Evolutionary conservation across 2,113 vertebrate genomes (phyloP).

Genomic region (Hemichromis elongatus): DNA sequence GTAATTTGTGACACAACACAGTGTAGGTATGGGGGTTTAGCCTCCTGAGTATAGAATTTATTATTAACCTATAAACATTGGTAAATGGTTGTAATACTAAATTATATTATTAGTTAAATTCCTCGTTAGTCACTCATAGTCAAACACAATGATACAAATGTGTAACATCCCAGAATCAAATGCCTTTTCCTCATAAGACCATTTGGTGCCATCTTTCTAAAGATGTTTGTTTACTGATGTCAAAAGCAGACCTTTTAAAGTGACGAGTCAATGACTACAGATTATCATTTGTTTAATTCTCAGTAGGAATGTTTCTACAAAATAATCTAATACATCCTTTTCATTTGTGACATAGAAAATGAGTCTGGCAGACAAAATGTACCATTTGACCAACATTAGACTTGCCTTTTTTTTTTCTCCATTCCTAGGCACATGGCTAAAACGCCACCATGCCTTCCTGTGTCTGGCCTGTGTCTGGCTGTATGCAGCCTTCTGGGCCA

Average conservation of each 20-base stretch:
- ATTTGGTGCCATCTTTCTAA: too few relatives aligned
- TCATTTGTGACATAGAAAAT: neutral
- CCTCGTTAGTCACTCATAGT: neutral
- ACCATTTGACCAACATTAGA: neutral
- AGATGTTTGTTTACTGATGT: neutral
- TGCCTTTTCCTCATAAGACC: too few relatives aligned
- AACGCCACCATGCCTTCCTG: conserved; percentile 85
- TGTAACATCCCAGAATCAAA: neutral
- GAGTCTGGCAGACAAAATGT: neutral
- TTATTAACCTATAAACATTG: neutral
- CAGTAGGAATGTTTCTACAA: neutral
- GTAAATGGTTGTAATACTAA: neutral
- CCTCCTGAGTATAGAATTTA: neutral
- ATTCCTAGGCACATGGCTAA: conserved; percentile 85
- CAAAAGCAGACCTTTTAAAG: neutral
- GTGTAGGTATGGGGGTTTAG: neutral
- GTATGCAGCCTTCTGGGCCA: conserved; percentile 90
- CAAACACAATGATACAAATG: neutral
- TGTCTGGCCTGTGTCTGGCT: conserved; percentile 82
- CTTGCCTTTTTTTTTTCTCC: neutral
- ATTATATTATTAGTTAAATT: neutral
- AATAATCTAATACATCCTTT: neutral
- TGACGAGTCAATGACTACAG: neutral
- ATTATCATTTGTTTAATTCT: accelerated
- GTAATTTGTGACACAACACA: neutral